Base-by-base conservation (phyloP, 2,888 invertebrate species). In the Galerucella pusilla region DNA sequence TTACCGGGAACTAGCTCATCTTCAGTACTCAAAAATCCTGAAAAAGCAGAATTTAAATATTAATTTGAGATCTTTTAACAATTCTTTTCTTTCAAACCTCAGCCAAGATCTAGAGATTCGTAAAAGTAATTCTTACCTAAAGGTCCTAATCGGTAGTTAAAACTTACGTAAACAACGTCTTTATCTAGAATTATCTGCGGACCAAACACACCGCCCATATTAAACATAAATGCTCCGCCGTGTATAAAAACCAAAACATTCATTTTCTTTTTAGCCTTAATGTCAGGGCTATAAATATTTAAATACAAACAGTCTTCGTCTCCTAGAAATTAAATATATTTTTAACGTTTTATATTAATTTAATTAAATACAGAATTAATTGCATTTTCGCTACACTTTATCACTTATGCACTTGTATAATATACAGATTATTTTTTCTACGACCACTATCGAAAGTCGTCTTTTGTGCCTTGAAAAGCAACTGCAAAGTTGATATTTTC, bases 1-100 rank as follows among this genome's bases (percentile, higher is more conserved):
- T 94, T 94, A 5, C 93, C 93, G 0, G 94, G 92, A 0, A 93
- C 88, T 0, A 89, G 83, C 0, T 90, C 89, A 79, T 94, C 94
- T 52, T 92, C 94, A 0, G 94, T 94, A 83, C 93, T 94, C 0
- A 94, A 87, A 85, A 95, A 94, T 65, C 95, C 94, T 92, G 67
- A 68, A 83, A 79, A 68, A 10, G 25, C 16, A n/a, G 2, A 49
- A 12, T 49, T 49, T 49, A 49, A 49, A 16, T 52, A 28, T 28
- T 28, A 28, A 28, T 28, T 28, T 28, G 2, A 3, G 28, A 28
- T 28, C 28, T 20, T 20, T 20, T 20, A 20, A 20, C 20, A 20
- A 42, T 42, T 42, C 7, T 9, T 42, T 42, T 42, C 35, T 35
- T 35, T 35, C 6, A 35, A 35, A 35, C 6, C 28, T 28, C 4